A percentile compares a stretch with the other conserved stretches of the same genome.
phyloP scores from a whole-genome alignment of 2,797 vertebrate species.

The Hephaestus fuliginosus region DNA sequence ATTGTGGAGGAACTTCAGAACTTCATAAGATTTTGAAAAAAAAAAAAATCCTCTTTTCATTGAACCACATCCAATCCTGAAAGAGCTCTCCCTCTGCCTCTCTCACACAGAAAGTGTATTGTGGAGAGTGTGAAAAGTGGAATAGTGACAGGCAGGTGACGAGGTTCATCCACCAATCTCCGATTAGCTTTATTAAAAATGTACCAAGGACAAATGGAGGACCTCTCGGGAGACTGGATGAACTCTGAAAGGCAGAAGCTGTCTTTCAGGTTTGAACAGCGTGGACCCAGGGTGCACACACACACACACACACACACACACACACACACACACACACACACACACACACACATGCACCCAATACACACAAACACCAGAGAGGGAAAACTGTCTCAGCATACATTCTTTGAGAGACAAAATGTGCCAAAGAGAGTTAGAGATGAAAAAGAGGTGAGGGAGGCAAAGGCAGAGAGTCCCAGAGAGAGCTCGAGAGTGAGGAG shows the following conservation, averaged over 20 bases:
- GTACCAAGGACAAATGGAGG: constrained; percentile 80
- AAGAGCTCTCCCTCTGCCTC: constrained; percentile 30
- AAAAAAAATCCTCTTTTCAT: constrained; percentile 23
- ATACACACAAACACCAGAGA: constrained; percentile 33
- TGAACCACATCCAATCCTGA: constrained; percentile 37
- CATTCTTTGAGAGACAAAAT: constrained; percentile 75
- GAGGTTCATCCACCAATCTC: constrained; percentile 75
- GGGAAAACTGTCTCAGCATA: constrained; percentile 59
- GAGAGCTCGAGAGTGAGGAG: constrained; percentile 68
- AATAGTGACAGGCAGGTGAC: constrained; percentile 79
- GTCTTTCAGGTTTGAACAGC: constrained; percentile 74
- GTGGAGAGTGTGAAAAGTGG: constrained; percentile 67
- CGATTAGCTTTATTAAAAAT: constrained; percentile 85
- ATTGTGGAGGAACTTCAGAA: constrained; percentile 43
- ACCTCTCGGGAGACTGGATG: constrained; percentile 66
- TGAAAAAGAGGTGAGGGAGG: constrained; percentile 78
- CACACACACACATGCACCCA: constrained; percentile 13
- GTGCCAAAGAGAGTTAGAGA: constrained; percentile 76
- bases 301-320: constrained; percentile 7
- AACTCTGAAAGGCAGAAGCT: constrained; percentile 71
- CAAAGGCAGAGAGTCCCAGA: constrained; percentile 72
- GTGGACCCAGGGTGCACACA: constrained; percentile 14
- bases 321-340: constrained; percentile 21
- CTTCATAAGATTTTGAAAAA: constrained; percentile 30
- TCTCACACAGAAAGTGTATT: constrained; percentile 39